Evolutionary conservation across 2,888 invertebrate genomes (phyloP), one percentile per base, ranked within the genome.

Genomic region (Hirtodrosophila alboralis): DNA sequence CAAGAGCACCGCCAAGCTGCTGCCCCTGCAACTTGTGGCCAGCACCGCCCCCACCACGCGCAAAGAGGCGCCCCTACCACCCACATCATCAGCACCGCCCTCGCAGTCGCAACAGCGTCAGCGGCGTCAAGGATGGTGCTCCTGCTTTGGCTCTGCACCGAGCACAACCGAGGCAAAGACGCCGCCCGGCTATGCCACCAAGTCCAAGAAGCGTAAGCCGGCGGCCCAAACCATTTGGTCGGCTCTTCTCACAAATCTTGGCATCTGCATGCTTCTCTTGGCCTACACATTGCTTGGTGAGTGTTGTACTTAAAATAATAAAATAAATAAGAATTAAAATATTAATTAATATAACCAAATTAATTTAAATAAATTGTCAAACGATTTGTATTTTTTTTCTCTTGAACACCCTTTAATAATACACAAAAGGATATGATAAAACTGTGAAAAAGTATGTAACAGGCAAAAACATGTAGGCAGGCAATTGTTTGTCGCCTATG

Each of bases 251-350:
- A 95, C 96, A 65, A 96, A 96, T 90, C 91, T 96, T 78, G 94
- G 95, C 75, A 96, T 96, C 90, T 96, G 96, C 91, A 92, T 94
- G 49, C 92, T 96, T 49, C 92, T 96, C 33, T 92, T 96, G 84
- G 95, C 95, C 16, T 96, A 96, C 90, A 96, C 96, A 23, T 88
- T 94, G 30, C 91, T 94, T 66, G 93, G 70, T 92, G 92, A 79
- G 93, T 92, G 37, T 21, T 21, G 18, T 21, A 21, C n/a, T n/a
- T n/a, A n/a, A n/a, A n/a, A n/a, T n/a, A n/a, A n/a, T 12, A 8
- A n/a, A 3, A 8, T 21, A 12, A 10, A 10, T 1, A 8, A n/a
- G 16, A n/a, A n/a, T n/a, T n/a, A n/a, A n/a, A n/a, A n/a, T n/a
- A n/a, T n/a, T n/a, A n/a, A n/a, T n/a, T n/a, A n/a, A 10, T 18